phyloP scores from a whole-genome alignment of 2,113 vertebrate genomes.

The Vanacampus margaritifer region DNA sequence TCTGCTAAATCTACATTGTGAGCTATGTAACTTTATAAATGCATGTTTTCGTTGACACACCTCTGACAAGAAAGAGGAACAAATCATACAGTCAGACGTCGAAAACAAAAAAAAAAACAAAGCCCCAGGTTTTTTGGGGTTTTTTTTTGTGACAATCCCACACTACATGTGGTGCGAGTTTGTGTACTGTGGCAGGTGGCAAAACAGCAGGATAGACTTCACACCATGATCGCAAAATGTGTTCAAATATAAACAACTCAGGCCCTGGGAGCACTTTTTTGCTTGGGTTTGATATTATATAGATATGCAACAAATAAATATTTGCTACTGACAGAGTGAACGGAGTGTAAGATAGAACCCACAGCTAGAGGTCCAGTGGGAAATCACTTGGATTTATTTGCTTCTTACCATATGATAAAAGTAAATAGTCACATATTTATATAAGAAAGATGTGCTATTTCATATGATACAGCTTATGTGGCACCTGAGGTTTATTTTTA shows the following conservation, averaged over 20 bases:
- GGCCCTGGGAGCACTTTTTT: background rate
- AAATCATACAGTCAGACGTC: background rate
- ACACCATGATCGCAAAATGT: slow-evolving; percentile 3
- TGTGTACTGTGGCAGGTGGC: slow-evolving; percentile 12
- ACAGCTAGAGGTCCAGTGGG: background rate
- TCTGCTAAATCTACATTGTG: slow-evolving; percentile 39
- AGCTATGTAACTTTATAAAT: slow-evolving; percentile 30
- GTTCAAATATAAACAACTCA: slow-evolving; percentile 5
- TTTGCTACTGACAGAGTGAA: background rate
- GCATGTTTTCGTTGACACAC: background rate
- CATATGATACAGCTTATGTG: background rate
- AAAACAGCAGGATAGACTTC: slow-evolving; percentile 17
- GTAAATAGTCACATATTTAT: background rate
- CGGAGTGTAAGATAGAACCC: background rate
- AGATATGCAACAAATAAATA: slow-evolving; percentile 1
- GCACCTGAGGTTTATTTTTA: background rate
- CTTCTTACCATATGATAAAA: background rate
- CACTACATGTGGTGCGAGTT: background rate
- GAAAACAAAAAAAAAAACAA: background rate
- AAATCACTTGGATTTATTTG: background rate
- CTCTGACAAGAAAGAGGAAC: background rate
- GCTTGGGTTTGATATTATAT: background rate
- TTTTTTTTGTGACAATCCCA: background rate
- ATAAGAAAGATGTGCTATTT: background rate
- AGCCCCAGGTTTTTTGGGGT: background rate